Base-by-base conservation (phyloP, 1,140 invertebrate genomes). In the Agraylea sexmaculata region DNA sequence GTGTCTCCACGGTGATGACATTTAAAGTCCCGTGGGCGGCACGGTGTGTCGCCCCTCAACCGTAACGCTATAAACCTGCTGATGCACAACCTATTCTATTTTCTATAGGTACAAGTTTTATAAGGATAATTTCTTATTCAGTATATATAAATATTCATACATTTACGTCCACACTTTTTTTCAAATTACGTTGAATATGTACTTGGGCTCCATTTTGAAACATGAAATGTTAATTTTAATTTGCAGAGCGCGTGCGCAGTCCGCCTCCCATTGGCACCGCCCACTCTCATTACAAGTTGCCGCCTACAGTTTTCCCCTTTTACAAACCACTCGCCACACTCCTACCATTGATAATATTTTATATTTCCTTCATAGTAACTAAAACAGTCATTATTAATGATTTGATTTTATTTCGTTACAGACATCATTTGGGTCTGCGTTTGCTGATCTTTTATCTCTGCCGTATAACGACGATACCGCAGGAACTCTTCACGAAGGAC, bases 341-440 rank as follows among this genome's bases (percentile, higher is more conserved):
- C n/a, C n/a, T n/a, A n/a, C n/a, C n/a, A n/a, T n/a, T n/a, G n/a
- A n/a, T n/a, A n/a, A n/a, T n/a, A n/a, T n/a, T 7, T 7, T 25
- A 7, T 25, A 6, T 25, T 25, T 25, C n/a, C n/a, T 25, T 7
- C 23, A 25, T n/a, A 25, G 7, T 7, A 7, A 7, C 23, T 25
- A 25, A 25, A 6, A 25, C 7, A n/a, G n/a, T 7, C 7, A 25
- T 25, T 25, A 7, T n/a, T 7, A n/a, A 25, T 25, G 23, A 25
- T 7, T 7, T n/a, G 23, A 25, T 7, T 25, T 7, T 25, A 7
- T 25, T 25, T 25, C 51, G 38, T 67, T 66, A 33, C 65, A 68
- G 65, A 68, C 64, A 58, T 66, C 66, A 64, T 68, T 66, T 58
- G 62, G 64, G 59, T 60, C 65, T 53, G 65, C 65, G 54, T 68